phyloP scores from a whole-genome alignment of 2,797 vertebrate species.

The Fratercula arctica region DNA sequence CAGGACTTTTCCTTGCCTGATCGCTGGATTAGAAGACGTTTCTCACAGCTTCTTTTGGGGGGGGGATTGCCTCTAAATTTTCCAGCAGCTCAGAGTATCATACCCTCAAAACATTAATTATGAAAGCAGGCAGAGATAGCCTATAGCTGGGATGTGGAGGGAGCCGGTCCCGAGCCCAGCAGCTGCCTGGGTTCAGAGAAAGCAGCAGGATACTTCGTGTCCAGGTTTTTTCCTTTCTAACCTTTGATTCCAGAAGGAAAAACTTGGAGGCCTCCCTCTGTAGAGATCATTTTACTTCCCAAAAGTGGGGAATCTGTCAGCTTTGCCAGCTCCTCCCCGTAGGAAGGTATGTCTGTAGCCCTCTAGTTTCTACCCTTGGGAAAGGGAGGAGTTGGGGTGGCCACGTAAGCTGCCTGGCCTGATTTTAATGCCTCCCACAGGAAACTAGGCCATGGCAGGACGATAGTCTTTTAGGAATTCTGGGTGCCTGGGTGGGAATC shows the following conservation, averaged over 20 bases:
- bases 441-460: conserved; percentile 30
- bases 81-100: neutral
- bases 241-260: neutral
- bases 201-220: neutral
- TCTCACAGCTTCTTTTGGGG: neutral
- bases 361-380: conserved; percentile 35
- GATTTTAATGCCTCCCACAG: conserved; percentile 33
- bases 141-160: neutral
- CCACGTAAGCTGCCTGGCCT: conserved; percentile 59
- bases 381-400: conserved; percentile 64
- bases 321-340: conserved; percentile 34
- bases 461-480: neutral
- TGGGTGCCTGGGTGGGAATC: neutral
- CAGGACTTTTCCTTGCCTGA: neutral
- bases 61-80: neutral
- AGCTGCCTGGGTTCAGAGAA: neutral
- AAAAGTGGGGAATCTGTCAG: conserved; percentile 1
- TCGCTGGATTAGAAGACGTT: neutral
- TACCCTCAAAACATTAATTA: neutral
- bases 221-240: neutral
- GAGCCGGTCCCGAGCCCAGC: neutral
- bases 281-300: neutral
- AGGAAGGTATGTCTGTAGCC: conserved; percentile 45
- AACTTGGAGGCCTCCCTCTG: neutral
- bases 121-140: neutral